phyloP scores from a whole-genome alignment of 37 sponge, comb jelly and placozoan species.

The Bolinopsis microptera region DNA sequence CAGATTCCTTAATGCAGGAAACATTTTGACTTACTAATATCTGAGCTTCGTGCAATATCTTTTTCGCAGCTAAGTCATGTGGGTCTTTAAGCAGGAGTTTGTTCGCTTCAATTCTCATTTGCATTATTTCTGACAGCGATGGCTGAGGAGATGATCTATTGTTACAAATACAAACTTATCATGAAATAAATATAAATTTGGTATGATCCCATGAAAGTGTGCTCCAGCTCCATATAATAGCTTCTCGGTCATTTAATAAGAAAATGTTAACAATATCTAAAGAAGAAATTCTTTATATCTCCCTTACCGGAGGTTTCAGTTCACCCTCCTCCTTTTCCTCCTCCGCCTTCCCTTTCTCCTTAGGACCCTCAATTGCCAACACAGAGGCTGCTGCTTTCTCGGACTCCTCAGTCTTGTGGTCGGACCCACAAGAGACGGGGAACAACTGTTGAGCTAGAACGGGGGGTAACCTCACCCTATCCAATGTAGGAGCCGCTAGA shows the following conservation, averaged over 20 bases:
- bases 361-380: conserved; percentile 38
- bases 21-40: not conserved
- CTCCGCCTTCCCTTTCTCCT: not conserved
- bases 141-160: conserved; percentile 64
- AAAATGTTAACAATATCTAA: no score
- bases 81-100: conserved; percentile 48
- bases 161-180: no score
- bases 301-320: not conserved
- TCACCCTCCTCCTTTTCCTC: conserved; percentile 26
- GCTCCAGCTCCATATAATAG: no score
- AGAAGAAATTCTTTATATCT: no score
- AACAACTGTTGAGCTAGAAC: conserved; percentile 32
- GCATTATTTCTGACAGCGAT: conserved; percentile 50
- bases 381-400: conserved; percentile 9
- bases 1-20: no score
- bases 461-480: conserved; percentile 4
- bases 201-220: no score
- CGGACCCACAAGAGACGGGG: conserved; percentile 55
- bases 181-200: no score
- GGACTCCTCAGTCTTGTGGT: conserved; percentile 47
- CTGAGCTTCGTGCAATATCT: conserved; percentile 53
- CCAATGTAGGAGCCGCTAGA: not conserved
- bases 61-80: not conserved
- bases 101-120: conserved; percentile 60
- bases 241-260: no score